A percentile compares a stretch with the other conserved stretches of the same genome.
Conservation (phyloP, 2,888 invertebrate species). For the Erannis defoliaria region DNA sequence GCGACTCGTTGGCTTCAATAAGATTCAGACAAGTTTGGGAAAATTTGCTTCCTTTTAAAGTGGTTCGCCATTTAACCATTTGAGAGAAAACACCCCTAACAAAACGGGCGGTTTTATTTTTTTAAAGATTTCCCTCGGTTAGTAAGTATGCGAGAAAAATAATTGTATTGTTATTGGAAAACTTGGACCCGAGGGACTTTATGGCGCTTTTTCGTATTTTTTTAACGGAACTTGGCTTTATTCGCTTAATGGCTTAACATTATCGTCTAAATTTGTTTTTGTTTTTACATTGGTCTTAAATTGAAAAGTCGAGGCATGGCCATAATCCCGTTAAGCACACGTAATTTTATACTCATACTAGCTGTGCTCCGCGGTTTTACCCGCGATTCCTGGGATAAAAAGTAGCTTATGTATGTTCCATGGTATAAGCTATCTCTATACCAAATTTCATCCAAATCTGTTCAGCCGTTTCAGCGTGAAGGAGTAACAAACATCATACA, state of each 20-base stretch:
- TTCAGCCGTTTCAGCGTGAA: too few relatives aligned
- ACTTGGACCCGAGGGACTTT: constrained; percentile 47
- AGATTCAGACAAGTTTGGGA: constrained; percentile 73
- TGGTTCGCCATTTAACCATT: constrained; percentile 61
- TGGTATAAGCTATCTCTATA: too few relatives aligned
- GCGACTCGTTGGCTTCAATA: constrained; percentile 75
- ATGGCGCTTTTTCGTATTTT: constrained; percentile 25
- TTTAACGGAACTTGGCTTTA: constrained; percentile 23
- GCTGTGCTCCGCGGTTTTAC: too few relatives aligned
- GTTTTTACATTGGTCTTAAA: constrained; percentile 7
- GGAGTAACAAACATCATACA: too few relatives aligned
- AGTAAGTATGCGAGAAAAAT: constrained; percentile 50
- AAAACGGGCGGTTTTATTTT: constrained; percentile 54
- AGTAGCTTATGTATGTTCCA: too few relatives aligned
- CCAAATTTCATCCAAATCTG: too few relatives aligned
- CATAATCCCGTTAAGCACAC: too few relatives aligned
- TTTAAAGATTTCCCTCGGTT: constrained; percentile 49
- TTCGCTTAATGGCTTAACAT: constrained; percentile 26
- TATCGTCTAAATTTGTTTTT: constrained; percentile 28
- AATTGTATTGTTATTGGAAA: constrained; percentile 58
- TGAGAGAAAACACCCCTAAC: constrained; percentile 54
- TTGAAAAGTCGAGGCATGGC: neutral
- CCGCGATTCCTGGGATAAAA: too few relatives aligned
- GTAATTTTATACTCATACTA: too few relatives aligned
- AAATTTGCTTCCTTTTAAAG: constrained; percentile 73